Conservation (phyloP, 2,797 vertebrate genomes). For the Podargus strigoides region DNA sequence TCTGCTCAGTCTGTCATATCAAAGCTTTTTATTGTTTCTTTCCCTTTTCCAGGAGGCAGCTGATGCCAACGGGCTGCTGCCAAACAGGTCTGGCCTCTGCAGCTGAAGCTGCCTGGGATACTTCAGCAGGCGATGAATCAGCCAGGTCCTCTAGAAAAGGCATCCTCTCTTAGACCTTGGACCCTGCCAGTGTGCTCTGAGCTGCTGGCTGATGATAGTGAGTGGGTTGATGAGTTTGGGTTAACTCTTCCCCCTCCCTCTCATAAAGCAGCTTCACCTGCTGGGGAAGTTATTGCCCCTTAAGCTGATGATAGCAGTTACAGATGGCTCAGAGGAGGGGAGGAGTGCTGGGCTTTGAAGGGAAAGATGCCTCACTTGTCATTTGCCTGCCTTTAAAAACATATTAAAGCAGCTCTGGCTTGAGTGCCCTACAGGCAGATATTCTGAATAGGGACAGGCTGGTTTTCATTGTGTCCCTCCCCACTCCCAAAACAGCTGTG, state of each 20-base stretch:
- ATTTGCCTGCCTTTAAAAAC: not conserved
- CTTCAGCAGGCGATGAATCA: not conserved
- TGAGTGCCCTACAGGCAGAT: not conserved
- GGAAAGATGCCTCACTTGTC: not conserved
- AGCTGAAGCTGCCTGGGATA: not conserved
- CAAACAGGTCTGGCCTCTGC: conserved; percentile 23
- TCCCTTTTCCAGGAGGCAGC: conserved; percentile 28
- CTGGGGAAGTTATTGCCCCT: not conserved
- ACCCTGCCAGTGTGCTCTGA: not conserved
- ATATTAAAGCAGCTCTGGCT: not conserved
- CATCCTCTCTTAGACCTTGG: not conserved
- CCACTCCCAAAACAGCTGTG: not conserved
- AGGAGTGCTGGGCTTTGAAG: not conserved
- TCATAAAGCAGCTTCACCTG: not conserved
- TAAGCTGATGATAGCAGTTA: not conserved
- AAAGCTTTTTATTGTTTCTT: not conserved
- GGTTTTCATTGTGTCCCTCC: not conserved
- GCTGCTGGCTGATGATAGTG: not conserved
- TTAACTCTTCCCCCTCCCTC: not conserved
- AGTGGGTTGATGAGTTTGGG: not conserved
- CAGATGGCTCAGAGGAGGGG: not conserved
- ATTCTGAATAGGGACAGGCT: not conserved
- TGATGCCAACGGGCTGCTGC: conserved; percentile 4
- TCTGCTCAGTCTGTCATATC: not conserved
- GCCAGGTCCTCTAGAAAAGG: not conserved